Conservation (phyloP, 1,140 invertebrate species). For the Drosophila parvula region DNA sequence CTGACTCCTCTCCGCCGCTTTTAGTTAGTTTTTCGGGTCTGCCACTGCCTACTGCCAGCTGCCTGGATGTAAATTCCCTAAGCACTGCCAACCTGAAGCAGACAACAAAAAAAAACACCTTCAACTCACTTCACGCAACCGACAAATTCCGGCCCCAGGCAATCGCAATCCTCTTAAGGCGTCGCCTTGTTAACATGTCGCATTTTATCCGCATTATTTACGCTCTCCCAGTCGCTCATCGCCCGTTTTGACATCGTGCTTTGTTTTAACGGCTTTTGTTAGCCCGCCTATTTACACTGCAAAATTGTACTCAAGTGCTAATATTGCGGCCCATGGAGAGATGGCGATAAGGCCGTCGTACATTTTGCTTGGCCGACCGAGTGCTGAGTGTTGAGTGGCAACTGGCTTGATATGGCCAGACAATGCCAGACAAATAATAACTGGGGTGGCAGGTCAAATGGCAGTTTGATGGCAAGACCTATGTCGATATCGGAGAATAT, state of each 20-base stretch:
- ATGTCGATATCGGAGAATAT: slow-evolving; percentile 23
- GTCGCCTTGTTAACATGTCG: slow-evolving; percentile 76
- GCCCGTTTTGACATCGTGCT: slow-evolving; percentile 47
- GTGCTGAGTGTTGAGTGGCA: slow-evolving; percentile 48
- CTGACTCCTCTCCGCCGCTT: slow-evolving; percentile 4
- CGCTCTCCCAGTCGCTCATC: slow-evolving; percentile 26
- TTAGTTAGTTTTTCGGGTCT: slow-evolving; percentile 19
- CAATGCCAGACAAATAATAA: slow-evolving; percentile 41
- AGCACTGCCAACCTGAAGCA: slow-evolving; percentile 32
- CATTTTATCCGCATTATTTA: slow-evolving; percentile 71
- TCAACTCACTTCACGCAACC: not conserved
- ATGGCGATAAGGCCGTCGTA: slow-evolving; percentile 50
- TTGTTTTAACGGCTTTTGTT: slow-evolving; percentile 62
- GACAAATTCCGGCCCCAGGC: slow-evolving; percentile 5
- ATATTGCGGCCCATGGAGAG: slow-evolving; percentile 60
- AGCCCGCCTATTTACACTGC: slow-evolving; percentile 62
- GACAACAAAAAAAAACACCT: slow-evolving; percentile 1
- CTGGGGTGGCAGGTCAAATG: slow-evolving; percentile 15
- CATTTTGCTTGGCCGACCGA: slow-evolving; percentile 57
- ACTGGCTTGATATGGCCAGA: slow-evolving; percentile 57
- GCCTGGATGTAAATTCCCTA: slow-evolving; percentile 47
- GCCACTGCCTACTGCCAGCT: not conserved
- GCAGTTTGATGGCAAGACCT: slow-evolving; percentile 16
- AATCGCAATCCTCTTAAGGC: slow-evolving; percentile 47
- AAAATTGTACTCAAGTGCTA: slow-evolving; percentile 75